phyloP scores from a whole-genome alignment of 2,113 vertebrate genomes.

The Hippocampus comes region DNA sequence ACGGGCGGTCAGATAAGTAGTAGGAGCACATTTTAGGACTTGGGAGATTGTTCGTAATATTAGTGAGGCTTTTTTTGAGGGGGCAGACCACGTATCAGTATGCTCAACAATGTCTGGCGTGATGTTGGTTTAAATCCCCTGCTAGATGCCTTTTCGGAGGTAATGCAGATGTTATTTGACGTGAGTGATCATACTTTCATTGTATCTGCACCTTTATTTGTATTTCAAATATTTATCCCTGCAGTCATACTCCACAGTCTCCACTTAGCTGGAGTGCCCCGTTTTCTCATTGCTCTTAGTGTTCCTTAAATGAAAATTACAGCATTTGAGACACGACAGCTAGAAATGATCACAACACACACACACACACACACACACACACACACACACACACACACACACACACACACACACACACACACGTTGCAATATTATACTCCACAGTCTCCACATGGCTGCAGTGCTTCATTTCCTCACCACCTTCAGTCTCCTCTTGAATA shows the following conservation, averaged over 20 bases:
- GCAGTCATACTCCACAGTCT: background rate
- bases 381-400: too few species aligned
- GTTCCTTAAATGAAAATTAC: too few species aligned
- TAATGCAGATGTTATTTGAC: background rate
- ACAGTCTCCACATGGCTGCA: too few species aligned
- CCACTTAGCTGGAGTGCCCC: too few species aligned
- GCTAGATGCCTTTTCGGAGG: background rate
- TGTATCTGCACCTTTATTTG: background rate
- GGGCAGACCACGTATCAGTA: background rate
- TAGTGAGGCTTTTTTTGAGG: background rate
- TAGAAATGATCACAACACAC: too few species aligned
- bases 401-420: too few species aligned
- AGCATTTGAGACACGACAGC: too few species aligned
- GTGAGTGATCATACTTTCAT: background rate
- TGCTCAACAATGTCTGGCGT: background rate
- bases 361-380: too few species aligned
- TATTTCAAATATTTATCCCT: background rate
- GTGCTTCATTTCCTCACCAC: too few species aligned
- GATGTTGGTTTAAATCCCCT: conserved; percentile 4
- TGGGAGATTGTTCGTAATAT: background rate
- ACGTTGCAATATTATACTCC: too few species aligned
- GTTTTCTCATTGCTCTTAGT: too few species aligned
- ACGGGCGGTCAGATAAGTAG: background rate
- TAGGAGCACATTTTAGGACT: background rate
- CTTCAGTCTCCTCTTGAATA: too few species aligned